Conservation (phyloP, 1,140 invertebrate species). For the Yoshiicerus persimilis region DNA sequence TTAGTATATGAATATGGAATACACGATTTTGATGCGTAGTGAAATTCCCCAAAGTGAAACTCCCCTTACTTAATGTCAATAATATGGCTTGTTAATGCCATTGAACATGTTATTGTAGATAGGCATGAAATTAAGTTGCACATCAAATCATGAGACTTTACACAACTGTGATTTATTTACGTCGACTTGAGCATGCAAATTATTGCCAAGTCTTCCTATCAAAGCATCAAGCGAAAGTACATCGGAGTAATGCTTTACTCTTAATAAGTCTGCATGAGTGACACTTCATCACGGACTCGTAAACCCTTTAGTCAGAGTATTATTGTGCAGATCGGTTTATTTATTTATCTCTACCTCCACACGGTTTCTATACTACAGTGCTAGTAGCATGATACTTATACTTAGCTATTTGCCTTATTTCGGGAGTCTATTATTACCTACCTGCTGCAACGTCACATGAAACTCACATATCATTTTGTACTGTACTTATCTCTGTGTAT, state of each 20-base stretch:
- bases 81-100: neutral
- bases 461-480: too few species aligned
- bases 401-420: neutral
- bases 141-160: neutral
- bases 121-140: neutral
- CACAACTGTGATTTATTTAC: neutral
- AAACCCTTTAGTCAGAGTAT: neutral
- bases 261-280: neutral
- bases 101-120: neutral
- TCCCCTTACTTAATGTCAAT: neutral
- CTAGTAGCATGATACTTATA: neutral
- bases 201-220: neutral
- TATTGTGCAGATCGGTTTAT: neutral
- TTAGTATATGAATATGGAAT: neutral
- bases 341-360: too few species aligned
- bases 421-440: too few species aligned
- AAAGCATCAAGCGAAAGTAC: neutral
- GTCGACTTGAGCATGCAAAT: neutral
- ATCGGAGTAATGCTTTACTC: neutral
- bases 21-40: neutral
- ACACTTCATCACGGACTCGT: neutral
- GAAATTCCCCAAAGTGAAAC: neutral
- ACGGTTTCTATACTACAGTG: neutral
- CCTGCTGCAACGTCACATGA: too few species aligned
- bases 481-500: too few species aligned